Evolutionary conservation across 2,113 vertebrate species (phyloP).

Genomic region (Lucifuga dentata): DNA sequence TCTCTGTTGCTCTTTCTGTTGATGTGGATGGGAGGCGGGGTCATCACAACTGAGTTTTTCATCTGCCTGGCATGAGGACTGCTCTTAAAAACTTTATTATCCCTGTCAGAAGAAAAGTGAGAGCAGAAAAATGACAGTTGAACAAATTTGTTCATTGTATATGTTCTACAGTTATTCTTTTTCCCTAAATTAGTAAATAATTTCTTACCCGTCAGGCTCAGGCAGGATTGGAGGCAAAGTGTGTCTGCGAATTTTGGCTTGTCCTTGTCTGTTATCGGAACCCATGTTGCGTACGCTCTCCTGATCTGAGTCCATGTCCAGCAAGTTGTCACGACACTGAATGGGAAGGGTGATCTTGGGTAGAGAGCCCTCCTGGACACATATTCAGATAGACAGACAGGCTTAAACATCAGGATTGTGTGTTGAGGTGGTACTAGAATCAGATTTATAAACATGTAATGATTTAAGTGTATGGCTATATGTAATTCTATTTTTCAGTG

Average conservation of each 20-base stretch:
- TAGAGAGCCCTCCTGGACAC: constrained; percentile 82
- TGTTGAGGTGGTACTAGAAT: too few species aligned
- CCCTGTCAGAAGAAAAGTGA: constrained; percentile 57
- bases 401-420: neutral
- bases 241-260: constrained; percentile 68
- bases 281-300: constrained; percentile 82
- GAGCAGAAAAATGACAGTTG: neutral
- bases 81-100: constrained; percentile 83
- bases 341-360: constrained; percentile 79
- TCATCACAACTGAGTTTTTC: constrained; percentile 83
- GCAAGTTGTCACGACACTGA: constrained; percentile 70
- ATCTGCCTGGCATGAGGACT: constrained; percentile 80
- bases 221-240: constrained; percentile 84
- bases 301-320: constrained; percentile 85
- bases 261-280: constrained; percentile 69
- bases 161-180: too few species aligned
- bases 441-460: too few species aligned
- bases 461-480: neutral
- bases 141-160: neutral
- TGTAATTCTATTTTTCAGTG: neutral
- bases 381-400: neutral
- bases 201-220: constrained; percentile 82
- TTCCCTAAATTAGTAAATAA: neutral
- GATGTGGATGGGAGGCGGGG: constrained; percentile 85
- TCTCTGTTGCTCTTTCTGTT: constrained; percentile 84